Conservation (phyloP, 2,113 vertebrate species). For the Rattus rattus region DNA sequence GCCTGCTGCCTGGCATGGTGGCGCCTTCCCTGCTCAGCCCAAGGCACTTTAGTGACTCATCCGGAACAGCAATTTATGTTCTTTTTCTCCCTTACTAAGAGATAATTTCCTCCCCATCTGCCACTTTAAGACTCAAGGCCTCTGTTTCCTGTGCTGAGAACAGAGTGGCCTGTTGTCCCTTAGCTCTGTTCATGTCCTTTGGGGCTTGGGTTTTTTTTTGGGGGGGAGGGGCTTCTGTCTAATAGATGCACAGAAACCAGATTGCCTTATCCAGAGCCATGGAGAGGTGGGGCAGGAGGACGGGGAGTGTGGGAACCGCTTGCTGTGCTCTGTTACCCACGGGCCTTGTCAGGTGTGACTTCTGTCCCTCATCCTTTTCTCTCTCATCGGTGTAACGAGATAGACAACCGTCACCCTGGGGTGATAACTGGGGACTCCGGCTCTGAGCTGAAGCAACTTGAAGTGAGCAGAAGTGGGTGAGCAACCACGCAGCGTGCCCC, state of each 20-base stretch:
- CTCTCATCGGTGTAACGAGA: not conserved
- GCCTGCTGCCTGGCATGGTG: not conserved
- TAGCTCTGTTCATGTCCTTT: conserved; percentile 67
- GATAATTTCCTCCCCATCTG: conserved; percentile 63
- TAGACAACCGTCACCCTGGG: not conserved
- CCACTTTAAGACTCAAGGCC: conserved; percentile 66
- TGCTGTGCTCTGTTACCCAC: not conserved
- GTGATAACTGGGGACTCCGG: not conserved
- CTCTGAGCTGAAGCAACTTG: not conserved
- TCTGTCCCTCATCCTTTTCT: not conserved
- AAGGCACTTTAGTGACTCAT: conserved; percentile 24
- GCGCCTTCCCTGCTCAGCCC: not conserved
- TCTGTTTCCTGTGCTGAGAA: conserved; percentile 37
- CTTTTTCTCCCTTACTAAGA: conserved; percentile 63
- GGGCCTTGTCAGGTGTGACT: not conserved
- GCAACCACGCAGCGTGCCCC: not conserved
- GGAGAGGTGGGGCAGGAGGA: not conserved
- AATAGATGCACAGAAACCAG: conserved; percentile 64
- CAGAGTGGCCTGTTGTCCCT: conserved; percentile 60
- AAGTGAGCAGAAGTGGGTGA: not conserved
- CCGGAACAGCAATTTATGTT: not conserved
- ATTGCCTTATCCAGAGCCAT: conserved; percentile 32
- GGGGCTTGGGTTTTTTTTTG: not conserved
- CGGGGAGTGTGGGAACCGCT: not conserved
- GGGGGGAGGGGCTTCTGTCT: conserved; percentile 27